A percentile compares a stretch with the other conserved stretches of the same genome.
phyloP scores from a whole-genome alignment of 1,140 invertebrate genomes.

The Zaprionus ghesquierei region DNA sequence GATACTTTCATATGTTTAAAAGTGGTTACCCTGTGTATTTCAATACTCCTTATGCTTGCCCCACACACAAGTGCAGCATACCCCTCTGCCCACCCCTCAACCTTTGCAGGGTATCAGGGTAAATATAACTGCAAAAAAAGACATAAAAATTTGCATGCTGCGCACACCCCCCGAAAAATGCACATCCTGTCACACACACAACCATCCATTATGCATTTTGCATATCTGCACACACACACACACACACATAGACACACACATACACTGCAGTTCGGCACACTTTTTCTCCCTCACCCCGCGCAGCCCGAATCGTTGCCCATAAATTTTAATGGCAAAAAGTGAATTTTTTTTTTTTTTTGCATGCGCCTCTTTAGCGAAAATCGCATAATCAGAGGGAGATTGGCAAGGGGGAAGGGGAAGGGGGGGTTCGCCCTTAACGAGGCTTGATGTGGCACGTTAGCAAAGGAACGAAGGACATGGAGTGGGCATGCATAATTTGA shows the following conservation, averaged over 20 bases:
- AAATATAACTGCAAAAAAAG: conserved; percentile 21
- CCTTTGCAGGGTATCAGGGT: background rate
- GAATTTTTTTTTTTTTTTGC: conserved; percentile 50
- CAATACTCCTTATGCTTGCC: too few species aligned
- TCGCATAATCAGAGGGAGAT: conserved; percentile 4
- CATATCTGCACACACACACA: conserved; percentile 14
- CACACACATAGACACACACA: conserved; percentile 7
- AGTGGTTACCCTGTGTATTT: background rate
- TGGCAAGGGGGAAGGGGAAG: background rate
- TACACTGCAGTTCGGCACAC: conserved; percentile 10
- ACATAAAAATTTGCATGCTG: conserved; percentile 61
- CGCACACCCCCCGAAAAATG: conserved; percentile 45
- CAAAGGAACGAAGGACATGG: conserved; percentile 15
- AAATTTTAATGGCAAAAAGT: conserved; percentile 76
- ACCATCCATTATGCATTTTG: conserved; percentile 12
- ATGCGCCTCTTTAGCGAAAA: conserved; percentile 47
- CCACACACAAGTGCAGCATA: background rate
- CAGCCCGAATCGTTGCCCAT: conserved; percentile 43
- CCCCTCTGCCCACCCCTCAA: background rate
- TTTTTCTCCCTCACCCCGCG: background rate
- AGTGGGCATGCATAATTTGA: conserved; percentile 80
- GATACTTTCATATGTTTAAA: too few species aligned
- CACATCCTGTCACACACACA: conserved; percentile 15
- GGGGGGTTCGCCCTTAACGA: background rate
- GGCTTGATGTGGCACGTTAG: conserved; percentile 46